A percentile compares a stretch with the other conserved stretches of the same genome.
Conservation (phyloP, 1,140 invertebrate species). For the Psix sp. region DNA sequence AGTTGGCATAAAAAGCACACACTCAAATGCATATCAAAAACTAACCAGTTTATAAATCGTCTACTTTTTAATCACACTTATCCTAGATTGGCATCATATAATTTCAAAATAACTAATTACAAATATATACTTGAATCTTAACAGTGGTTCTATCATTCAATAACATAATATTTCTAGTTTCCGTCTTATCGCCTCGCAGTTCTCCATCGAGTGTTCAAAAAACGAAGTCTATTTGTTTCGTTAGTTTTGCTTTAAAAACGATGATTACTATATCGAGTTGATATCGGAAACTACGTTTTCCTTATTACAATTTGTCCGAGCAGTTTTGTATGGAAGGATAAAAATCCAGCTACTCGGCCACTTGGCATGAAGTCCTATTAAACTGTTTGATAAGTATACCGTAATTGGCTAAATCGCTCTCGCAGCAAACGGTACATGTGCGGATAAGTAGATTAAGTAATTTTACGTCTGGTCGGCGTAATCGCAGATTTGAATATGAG, state of each 20-base stretch:
- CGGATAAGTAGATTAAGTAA: slow-evolving; percentile 38
- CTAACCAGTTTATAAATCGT: too few species aligned
- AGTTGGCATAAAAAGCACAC: too few species aligned
- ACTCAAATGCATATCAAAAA: too few species aligned
- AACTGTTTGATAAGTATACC: slow-evolving; percentile 50
- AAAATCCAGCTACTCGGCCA: slow-evolving; percentile 29
- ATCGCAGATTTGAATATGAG: background rate
- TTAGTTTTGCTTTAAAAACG: slow-evolving; percentile 14
- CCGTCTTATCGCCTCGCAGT: slow-evolving; percentile 12
- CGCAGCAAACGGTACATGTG: slow-evolving; percentile 47
- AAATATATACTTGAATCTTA: too few species aligned
- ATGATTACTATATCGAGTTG: slow-evolving; percentile 32
- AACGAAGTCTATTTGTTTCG: slow-evolving; percentile 27
- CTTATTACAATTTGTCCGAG: slow-evolving; percentile 30
- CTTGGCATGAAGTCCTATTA: slow-evolving; percentile 39
- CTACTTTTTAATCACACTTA: too few species aligned
- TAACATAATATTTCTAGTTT: slow-evolving; percentile 21
- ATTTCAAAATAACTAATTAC: too few species aligned
- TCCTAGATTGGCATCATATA: too few species aligned
- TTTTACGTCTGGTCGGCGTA: slow-evolving; percentile 15
- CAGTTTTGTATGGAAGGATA: slow-evolving; percentile 31
- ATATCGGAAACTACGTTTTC: slow-evolving; percentile 35
- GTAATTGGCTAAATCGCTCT: slow-evolving; percentile 46
- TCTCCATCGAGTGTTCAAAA: slow-evolving; percentile 25
- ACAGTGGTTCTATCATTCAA: slow-evolving; percentile 2